Conservation (phyloP, 2,888 invertebrate genomes). For the Agrochola macilenta region DNA sequence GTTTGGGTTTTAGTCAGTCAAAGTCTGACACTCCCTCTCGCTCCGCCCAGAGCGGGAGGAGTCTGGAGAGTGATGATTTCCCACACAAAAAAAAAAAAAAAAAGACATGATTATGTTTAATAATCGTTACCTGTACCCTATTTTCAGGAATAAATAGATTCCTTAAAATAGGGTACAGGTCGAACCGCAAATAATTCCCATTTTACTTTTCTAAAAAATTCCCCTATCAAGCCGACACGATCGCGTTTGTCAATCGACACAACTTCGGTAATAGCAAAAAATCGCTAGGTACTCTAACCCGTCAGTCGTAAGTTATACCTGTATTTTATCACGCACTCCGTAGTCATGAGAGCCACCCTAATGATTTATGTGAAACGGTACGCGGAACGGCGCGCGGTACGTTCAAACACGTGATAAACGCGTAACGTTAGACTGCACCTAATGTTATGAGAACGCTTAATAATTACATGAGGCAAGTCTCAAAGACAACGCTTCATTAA, state of each 20-base stretch:
- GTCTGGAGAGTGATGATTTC: too few species aligned
- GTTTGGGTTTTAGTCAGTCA: too few species aligned
- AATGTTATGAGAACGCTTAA: constrained; percentile 58
- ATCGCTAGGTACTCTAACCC: neutral
- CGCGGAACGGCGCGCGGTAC: constrained; percentile 33
- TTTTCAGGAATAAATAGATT: too few species aligned
- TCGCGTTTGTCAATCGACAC: constrained; percentile 3
- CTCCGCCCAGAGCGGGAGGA: too few species aligned
- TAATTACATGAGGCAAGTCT: constrained; percentile 55
- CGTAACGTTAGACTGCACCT: constrained; percentile 50
- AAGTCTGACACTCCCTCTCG: too few species aligned
- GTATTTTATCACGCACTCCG: constrained; percentile 40
- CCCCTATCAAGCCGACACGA: neutral
- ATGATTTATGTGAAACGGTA: constrained; percentile 61
- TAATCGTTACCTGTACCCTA: too few species aligned
- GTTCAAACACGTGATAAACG: constrained; percentile 59
- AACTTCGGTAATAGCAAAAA: neutral
- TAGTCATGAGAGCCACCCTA: constrained; percentile 30
- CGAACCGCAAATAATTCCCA: too few species aligned
- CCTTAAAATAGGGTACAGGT: too few species aligned
- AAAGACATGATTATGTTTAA: too few species aligned
- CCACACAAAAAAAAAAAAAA: too few species aligned
- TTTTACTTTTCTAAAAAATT: too few species aligned
- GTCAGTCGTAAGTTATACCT: constrained; percentile 34
- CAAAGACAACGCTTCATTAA: constrained; percentile 47